These are phyloP conservation scores for Acromyrmex heyeri DNA, from an alignment of 1,140 invertebrate species.

Conservation along the genomic window DNA sequence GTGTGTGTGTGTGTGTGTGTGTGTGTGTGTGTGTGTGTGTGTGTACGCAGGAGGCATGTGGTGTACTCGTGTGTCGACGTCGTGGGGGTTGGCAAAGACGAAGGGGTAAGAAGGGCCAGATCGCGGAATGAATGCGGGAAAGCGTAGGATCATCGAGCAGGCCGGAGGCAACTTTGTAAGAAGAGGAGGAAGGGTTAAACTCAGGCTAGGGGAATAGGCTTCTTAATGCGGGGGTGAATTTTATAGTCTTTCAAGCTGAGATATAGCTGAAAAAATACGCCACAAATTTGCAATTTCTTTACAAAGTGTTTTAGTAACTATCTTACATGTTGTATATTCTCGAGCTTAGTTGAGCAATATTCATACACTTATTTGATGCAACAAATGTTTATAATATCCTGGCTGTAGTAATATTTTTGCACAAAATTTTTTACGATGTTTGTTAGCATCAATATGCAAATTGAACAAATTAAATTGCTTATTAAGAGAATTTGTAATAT, in stretches of 20 bases:
- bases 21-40: constrained; percentile 3
- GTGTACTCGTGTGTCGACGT: constrained; percentile 36
- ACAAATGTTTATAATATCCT: not conserved
- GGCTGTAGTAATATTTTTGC: too few species aligned
- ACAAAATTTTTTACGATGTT: too few species aligned
- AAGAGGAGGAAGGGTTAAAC: constrained; percentile 70
- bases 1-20: too few species aligned
- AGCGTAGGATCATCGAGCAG: constrained; percentile 69
- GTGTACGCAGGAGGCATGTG: constrained; percentile 11
- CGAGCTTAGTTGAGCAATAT: not conserved
- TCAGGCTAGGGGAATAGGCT: constrained; percentile 45
- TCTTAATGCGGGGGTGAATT: constrained; percentile 60
- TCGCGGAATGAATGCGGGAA: constrained; percentile 76
- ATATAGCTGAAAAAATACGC: constrained; percentile 52
- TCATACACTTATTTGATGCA: not conserved
- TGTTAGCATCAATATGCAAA: too few species aligned
- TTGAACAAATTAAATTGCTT: too few species aligned
- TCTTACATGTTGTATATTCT: not conserved
- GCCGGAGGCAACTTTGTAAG: constrained; percentile 57
- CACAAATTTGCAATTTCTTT: constrained; percentile 24
- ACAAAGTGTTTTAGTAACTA: not conserved
- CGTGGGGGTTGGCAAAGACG: constrained; percentile 53
- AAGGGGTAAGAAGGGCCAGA: constrained; percentile 70
- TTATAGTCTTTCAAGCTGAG: constrained; percentile 65
- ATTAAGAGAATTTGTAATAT: too few species aligned